A percentile compares a stretch with the other conserved stretches of the same genome.
Evolutionary conservation across 2,888 invertebrate genomes (phyloP).

Genomic region (Allacma fusca): DNA sequence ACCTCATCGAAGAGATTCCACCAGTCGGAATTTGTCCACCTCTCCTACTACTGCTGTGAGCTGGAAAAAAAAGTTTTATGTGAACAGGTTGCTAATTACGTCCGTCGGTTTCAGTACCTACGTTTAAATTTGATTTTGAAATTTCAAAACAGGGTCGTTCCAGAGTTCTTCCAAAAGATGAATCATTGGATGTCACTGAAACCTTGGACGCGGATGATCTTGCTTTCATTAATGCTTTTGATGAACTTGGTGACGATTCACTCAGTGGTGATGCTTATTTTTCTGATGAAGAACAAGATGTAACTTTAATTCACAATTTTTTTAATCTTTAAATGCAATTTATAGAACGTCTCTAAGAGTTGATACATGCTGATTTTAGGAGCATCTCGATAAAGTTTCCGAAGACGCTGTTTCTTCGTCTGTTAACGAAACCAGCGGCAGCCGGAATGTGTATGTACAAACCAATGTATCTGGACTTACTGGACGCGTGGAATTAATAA

Average conservation of each 20-base stretch:
- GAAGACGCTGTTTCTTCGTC: conserved; percentile 69
- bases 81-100: too few species aligned
- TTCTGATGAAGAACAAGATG: conserved; percentile 58
- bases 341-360: not conserved
- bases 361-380: conserved; percentile 50
- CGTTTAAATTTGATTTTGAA: too few species aligned
- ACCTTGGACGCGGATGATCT: conserved; percentile 51
- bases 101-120: too few species aligned
- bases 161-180: conserved; percentile 23
- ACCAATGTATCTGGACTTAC: conserved; percentile 31
- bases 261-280: conserved; percentile 53
- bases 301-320: conserved; percentile 42
- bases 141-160: conserved; percentile 10
- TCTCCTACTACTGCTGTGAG: too few species aligned
- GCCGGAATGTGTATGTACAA: conserved; percentile 56
- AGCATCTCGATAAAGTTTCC: conserved; percentile 58
- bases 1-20: conserved; percentile 51
- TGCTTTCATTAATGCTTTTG: conserved; percentile 46
- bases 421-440: conserved; percentile 67
- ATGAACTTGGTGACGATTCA: conserved; percentile 43
- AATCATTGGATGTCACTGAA: conserved; percentile 20
- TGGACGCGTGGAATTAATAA: conserved; percentile 37
- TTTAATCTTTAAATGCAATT: too few species aligned
- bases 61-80: too few species aligned
- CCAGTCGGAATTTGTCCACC: too few species aligned